Conservation (phyloP, 2,113 vertebrate species). For the Emydocephalus ijimae region DNA sequence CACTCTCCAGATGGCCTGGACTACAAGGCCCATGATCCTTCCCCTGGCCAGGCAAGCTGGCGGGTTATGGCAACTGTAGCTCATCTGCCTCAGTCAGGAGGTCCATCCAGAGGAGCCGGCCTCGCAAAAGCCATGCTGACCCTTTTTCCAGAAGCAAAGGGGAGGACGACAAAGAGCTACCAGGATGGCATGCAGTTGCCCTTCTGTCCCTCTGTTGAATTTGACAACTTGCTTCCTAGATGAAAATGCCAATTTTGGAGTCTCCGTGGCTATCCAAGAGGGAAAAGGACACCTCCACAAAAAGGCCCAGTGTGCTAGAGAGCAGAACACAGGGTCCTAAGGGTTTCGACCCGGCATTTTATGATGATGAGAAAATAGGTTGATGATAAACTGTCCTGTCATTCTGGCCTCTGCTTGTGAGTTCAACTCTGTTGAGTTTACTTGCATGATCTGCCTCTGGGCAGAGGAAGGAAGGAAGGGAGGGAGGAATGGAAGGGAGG, state of each 20-base stretch:
- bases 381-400: slow-evolving; percentile 21
- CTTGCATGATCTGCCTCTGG: slow-evolving; percentile 33
- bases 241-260: slow-evolving; percentile 31
- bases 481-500: neutral
- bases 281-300: neutral
- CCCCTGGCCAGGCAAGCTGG: neutral
- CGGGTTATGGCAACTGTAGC: neutral
- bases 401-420: slow-evolving; percentile 27
- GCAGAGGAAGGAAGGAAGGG: neutral
- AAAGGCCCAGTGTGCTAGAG: slow-evolving; percentile 11
- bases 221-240: slow-evolving; percentile 16
- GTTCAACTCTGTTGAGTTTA: slow-evolving; percentile 29
- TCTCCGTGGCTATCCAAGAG: slow-evolving; percentile 25
- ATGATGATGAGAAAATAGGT: slow-evolving; percentile 15
- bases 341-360: neutral
- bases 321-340: slow-evolving; percentile 20
- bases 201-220: neutral
- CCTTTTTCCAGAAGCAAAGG: neutral
- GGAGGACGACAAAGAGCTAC: slow-evolving; percentile 32
- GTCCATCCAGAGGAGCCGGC: neutral
- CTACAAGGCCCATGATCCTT: neutral
- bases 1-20: neutral
- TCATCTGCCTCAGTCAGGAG: neutral
- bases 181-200: slow-evolving; percentile 4
- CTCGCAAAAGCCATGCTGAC: neutral